Evolutionary conservation across 2,888 invertebrate species (phyloP).

Genomic region (Salticus scenicus): DNA sequence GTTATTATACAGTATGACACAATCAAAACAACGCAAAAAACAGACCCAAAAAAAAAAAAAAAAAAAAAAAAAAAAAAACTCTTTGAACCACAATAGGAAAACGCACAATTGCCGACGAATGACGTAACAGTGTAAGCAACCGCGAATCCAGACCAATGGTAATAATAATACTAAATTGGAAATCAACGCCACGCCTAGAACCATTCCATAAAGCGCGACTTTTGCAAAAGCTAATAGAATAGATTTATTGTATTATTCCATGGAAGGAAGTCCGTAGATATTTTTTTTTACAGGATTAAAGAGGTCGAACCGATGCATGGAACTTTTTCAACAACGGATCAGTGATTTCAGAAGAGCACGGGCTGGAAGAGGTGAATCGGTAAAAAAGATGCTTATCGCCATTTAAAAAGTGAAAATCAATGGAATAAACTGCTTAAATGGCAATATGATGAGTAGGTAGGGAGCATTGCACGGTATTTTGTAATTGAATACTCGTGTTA

Average conservation of each 20-base stretch:
- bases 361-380: constrained; percentile 3
- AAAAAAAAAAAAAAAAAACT: background rate
- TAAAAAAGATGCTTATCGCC: constrained; percentile 26
- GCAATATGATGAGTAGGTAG: background rate
- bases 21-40: background rate
- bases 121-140: constrained; percentile 10
- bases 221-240: constrained; percentile 20
- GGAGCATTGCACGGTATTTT: background rate
- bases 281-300: background rate
- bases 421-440: background rate
- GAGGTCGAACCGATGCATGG: background rate
- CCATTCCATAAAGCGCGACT: background rate
- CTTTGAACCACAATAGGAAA: background rate
- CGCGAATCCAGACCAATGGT: background rate
- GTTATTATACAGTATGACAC: no score
- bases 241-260: constrained; percentile 22
- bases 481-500: no score
- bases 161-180: constrained; percentile 5
- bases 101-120: background rate
- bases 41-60: background rate
- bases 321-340: constrained; percentile 50
- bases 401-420: constrained; percentile 40
- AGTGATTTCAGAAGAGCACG: constrained; percentile 13
- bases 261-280: constrained; percentile 9
- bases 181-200: constrained; percentile 22